Base-by-base conservation (phyloP, 2,113 vertebrate species). In the Alaudala cheleensis region DNA sequence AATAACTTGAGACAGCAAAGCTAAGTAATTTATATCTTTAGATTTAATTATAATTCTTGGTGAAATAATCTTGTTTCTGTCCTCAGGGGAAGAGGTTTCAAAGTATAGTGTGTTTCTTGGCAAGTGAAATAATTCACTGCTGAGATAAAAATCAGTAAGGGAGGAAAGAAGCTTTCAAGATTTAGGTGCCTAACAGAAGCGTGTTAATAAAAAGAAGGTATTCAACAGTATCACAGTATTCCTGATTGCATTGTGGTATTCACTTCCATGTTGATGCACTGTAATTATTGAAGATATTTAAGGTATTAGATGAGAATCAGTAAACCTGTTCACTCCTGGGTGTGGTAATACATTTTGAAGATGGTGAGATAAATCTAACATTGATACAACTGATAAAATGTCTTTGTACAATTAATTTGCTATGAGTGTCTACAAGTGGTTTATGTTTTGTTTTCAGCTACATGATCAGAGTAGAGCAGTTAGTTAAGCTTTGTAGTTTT, bases 31-130 rank as follows among this genome's bases (percentile, higher is more conserved):
- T 93, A 76, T 95, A 67, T 94, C 66, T 95, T 66, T 83, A 90
- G 82, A 82, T 92, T 80, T 95, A 91, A 93, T 95, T 96, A 91
- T 78, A 86, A 94, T 94, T 93, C 96, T 93, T 87, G 70, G 77
- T 85, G 91, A 91, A 96, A 89, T 57, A 67, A 93, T 81, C 87
- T 71, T 93, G 39, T 47, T 92, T 90, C 50, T 95, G 1, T 88
- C 95, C 96, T 88, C 71, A 47, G 90, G 95, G 91, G 62, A 88
- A 72, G 71, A 92, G 56, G 44, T 86, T 95, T 94, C 49, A 93
- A 93, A 62, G 60, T 69, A 37, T 69, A 71, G 70, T 84, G 25
- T 80, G 81, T 37, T 86, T 92, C 87, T 92, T 95, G 95, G 92
- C 94, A 88, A 82, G 54, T 76, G 31, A 91, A 93, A 78, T 91